Evolutionary conservation across 1,140 invertebrate genomes (phyloP).

Genomic region (Drosophila willistoni): DNA sequence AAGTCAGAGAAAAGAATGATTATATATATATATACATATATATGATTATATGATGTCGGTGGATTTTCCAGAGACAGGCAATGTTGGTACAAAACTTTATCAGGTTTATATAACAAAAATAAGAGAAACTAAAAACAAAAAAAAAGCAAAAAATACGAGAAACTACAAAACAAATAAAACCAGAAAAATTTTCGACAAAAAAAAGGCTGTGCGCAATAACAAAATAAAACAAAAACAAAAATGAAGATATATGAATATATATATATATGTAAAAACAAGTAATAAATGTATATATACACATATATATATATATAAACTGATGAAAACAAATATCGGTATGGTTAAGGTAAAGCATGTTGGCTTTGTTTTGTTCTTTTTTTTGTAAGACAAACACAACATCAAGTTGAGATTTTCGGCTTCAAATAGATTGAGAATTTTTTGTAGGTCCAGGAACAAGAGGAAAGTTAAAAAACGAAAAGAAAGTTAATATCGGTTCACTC

Average conservation of each 20-base stretch:
- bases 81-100: slow-evolving; percentile 78
- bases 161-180: slow-evolving; percentile 28
- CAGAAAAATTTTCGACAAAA: slow-evolving; percentile 59
- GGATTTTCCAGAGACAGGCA: slow-evolving; percentile 50
- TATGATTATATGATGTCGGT: slow-evolving; percentile 31
- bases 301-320: background rate
- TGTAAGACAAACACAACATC: background rate
- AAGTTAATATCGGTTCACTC: background rate
- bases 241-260: slow-evolving; percentile 9
- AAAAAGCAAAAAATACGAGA: slow-evolving; percentile 6
- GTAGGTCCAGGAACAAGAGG: background rate
- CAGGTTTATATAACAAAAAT: slow-evolving; percentile 62
- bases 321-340: background rate
- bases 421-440: background rate
- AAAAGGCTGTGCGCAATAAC: slow-evolving; percentile 73
- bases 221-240: slow-evolving; percentile 29
- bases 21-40: slow-evolving; percentile 22
- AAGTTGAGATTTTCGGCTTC: slow-evolving; percentile 1
- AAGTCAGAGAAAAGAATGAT: background rate
- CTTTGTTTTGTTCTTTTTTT: background rate
- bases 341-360: slow-evolving; percentile 5
- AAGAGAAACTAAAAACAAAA: slow-evolving; percentile 41
- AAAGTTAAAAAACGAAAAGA: background rate
- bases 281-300: background rate
- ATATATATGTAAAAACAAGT: background rate